Conservation (phyloP, 1,140 invertebrate genomes). For the Hylaeus volcanicus region DNA sequence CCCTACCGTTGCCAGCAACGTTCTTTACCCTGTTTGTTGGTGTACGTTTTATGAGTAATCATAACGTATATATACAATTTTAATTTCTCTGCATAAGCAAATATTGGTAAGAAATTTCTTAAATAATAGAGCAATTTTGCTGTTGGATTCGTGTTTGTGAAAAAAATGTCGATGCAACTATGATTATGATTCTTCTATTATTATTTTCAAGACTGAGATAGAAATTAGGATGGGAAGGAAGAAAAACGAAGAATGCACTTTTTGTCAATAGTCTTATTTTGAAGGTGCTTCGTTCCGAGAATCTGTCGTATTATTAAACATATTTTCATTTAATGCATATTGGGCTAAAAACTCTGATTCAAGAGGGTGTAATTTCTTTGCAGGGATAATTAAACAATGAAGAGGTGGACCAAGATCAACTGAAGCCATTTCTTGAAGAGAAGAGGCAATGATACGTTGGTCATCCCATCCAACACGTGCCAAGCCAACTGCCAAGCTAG, state of each 20-base stretch:
- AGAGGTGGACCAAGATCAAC: slow-evolving; percentile 93
- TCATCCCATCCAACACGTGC: slow-evolving; percentile 93
- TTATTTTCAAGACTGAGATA: no score
- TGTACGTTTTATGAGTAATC: not conserved
- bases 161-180: no score
- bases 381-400: slow-evolving; percentile 95
- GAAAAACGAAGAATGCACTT: not conserved
- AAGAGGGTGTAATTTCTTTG: slow-evolving; percentile 92
- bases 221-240: not conserved
- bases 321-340: slow-evolving; percentile 74
- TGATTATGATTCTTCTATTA: no score
- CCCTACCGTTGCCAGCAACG: not conserved
- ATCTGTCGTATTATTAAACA: not conserved
- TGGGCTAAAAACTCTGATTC: slow-evolving; percentile 92
- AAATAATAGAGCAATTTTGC: no score
- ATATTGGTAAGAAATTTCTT: no score
- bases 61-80: no score
- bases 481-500: slow-evolving; percentile 89
- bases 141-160: no score
- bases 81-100: no score
- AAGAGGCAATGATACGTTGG: slow-evolving; percentile 89
- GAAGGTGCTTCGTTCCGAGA: not conserved
- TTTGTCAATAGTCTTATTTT: not conserved
- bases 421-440: slow-evolving; percentile 87
- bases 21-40: not conserved